These are phyloP conservation scores for Colletes gigas DNA, from an alignment of 1,140 invertebrate species.

Conservation along the genomic window DNA sequence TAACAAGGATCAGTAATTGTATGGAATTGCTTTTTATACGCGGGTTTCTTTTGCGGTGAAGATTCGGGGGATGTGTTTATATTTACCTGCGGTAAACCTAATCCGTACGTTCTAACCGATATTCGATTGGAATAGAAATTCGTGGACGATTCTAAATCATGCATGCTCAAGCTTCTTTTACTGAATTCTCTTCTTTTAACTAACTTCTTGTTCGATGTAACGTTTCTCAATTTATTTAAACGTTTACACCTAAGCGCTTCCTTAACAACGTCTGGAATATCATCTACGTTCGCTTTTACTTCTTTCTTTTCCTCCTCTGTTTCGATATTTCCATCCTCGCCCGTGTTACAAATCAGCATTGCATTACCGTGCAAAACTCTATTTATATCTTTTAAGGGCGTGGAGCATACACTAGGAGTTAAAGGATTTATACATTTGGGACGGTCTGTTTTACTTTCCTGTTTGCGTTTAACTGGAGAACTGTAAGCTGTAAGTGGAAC, in stretches of 20 bases:
- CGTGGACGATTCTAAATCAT: slow-evolving; percentile 69
- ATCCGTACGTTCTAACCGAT: slow-evolving; percentile 74
- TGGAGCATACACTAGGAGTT: slow-evolving; percentile 86
- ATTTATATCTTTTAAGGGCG: slow-evolving; percentile 88
- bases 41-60: slow-evolving; percentile 45
- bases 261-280: slow-evolving; percentile 79
- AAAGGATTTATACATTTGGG: slow-evolving; percentile 78
- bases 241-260: slow-evolving; percentile 78
- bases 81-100: slow-evolving; percentile 76
- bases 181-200: slow-evolving; percentile 67
- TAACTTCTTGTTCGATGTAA: slow-evolving; percentile 57
- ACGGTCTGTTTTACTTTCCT: slow-evolving; percentile 70
- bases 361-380: slow-evolving; percentile 85
- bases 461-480: slow-evolving; percentile 73
- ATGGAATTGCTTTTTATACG: slow-evolving; percentile 77
- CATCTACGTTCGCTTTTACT: slow-evolving; percentile 65
- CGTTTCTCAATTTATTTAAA: slow-evolving; percentile 75
- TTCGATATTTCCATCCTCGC: slow-evolving; percentile 77
- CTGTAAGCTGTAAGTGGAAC: slow-evolving; percentile 65
- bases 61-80: slow-evolving; percentile 73
- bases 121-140: slow-evolving; percentile 65
- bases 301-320: slow-evolving; percentile 73
- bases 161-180: slow-evolving; percentile 77
- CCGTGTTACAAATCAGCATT: slow-evolving; percentile 86
- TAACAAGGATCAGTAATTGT: slow-evolving; percentile 90